Conservation (phyloP, 2,797 vertebrate species). For the Erethizon dorsatum region DNA sequence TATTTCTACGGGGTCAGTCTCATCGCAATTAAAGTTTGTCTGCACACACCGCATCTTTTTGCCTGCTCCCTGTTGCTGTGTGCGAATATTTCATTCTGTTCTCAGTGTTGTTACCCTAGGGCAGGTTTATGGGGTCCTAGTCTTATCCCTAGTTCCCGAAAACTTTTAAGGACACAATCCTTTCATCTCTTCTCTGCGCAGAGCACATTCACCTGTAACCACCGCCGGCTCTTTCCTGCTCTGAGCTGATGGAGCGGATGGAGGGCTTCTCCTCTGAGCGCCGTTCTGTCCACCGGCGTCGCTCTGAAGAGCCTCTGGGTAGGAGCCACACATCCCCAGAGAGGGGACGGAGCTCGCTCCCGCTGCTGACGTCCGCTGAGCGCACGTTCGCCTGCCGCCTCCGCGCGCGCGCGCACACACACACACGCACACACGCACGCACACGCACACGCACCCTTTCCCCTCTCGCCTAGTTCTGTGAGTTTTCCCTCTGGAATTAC, state of each 20-base stretch:
- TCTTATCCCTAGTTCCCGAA: constrained; percentile 29
- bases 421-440: neutral
- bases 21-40: constrained; percentile 16
- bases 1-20: neutral
- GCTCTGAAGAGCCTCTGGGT: neutral
- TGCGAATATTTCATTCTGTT: constrained; percentile 15
- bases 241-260: neutral
- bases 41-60: neutral
- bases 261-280: neutral
- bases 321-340: neutral
- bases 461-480: neutral
- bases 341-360: neutral
- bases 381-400: neutral
- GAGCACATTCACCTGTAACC: neutral
- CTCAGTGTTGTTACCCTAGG: neutral
- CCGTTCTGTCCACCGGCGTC: neutral
- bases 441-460: neutral
- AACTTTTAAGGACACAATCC: neutral
- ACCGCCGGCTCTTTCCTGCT: neutral
- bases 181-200: neutral
- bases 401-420: neutral
- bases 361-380: neutral
- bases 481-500: neutral
- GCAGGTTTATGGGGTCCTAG: neutral
- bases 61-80: neutral